A percentile compares a stretch with the other conserved stretches of the same genome.
These are phyloP conservation scores for Caenorhabditis auriculariae DNA, from an alignment of 2,888 invertebrate genomes.

Conservation along the genomic window DNA sequence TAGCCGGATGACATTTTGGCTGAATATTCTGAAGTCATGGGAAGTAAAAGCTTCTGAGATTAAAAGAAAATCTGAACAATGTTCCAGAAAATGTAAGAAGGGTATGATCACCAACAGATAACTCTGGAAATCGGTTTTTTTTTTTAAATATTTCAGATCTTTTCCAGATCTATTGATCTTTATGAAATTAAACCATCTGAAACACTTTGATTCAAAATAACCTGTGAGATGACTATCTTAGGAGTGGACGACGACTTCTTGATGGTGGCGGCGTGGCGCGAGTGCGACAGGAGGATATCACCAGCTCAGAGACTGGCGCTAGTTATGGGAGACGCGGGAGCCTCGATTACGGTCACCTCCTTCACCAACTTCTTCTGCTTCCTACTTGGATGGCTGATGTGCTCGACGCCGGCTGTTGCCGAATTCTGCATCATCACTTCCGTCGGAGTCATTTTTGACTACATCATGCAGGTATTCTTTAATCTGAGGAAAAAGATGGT, in stretches of 20 bases:
- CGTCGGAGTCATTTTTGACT: conserved; percentile 58
- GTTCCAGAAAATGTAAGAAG: too few relatives aligned
- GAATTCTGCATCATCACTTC: conserved; percentile 62
- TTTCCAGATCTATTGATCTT: too few relatives aligned
- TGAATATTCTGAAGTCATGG: background rate
- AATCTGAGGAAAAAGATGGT: background rate
- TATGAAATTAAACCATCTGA: too few relatives aligned
- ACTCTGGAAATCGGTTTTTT: too few relatives aligned
- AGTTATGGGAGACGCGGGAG: conserved; percentile 62
- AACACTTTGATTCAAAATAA: background rate
- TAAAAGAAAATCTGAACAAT: too few relatives aligned
- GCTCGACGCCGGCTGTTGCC: conserved; percentile 61
- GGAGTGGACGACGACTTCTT: conserved; percentile 62
- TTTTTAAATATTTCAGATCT: too few relatives aligned
- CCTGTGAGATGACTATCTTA: conserved; percentile 7
- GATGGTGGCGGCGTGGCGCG: conserved; percentile 62
- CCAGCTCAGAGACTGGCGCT: conserved; percentile 45
- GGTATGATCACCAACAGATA: too few relatives aligned
- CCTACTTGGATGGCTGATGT: conserved; percentile 60
- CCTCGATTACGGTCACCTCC: conserved; percentile 61
- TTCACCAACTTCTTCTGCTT: conserved; percentile 63
- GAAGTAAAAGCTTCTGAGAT: too few relatives aligned
- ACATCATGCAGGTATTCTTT: conserved; percentile 49
- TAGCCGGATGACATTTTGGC: too few relatives aligned
- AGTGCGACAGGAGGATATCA: conserved; percentile 47